Conservation (phyloP, 30 jellyfish, hydroid and myxozoan genomes). For the Hydractinia symbiolongicarpus region DNA sequence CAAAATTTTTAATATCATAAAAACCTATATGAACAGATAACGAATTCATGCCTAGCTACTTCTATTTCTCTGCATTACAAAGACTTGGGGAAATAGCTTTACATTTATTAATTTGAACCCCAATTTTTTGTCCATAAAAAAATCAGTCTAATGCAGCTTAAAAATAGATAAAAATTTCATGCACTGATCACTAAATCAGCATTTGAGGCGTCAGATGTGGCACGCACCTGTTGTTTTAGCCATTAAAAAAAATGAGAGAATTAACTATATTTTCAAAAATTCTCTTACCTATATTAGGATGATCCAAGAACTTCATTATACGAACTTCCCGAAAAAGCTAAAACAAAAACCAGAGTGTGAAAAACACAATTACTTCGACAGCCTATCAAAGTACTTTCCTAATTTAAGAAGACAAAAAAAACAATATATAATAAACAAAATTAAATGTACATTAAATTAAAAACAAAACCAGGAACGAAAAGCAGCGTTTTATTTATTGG, state of each 20-base stretch:
- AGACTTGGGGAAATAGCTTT: too few relatives aligned
- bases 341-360: neutral
- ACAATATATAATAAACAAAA: neutral
- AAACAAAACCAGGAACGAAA: neutral
- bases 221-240: neutral
- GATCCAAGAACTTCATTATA: slow-evolving; percentile 91
- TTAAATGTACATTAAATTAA: neutral
- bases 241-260: neutral
- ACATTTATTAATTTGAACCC: too few relatives aligned
- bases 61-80: too few relatives aligned
- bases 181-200: too few relatives aligned
- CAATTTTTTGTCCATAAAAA: too few relatives aligned
- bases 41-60: too few relatives aligned
- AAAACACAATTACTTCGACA: neutral
- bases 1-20: too few relatives aligned
- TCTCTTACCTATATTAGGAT: slow-evolving; percentile 92
- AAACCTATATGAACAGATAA: too few relatives aligned
- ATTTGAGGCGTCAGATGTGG: neutral
- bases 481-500: neutral
- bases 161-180: too few relatives aligned
- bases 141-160: too few relatives aligned
- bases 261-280: neutral
- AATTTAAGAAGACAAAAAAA: neutral
- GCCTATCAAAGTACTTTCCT: neutral
- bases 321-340: slow-evolving; percentile 98